Conservation (phyloP, 2,113 vertebrate species). For the Dicerorhinus sumatrensis region DNA sequence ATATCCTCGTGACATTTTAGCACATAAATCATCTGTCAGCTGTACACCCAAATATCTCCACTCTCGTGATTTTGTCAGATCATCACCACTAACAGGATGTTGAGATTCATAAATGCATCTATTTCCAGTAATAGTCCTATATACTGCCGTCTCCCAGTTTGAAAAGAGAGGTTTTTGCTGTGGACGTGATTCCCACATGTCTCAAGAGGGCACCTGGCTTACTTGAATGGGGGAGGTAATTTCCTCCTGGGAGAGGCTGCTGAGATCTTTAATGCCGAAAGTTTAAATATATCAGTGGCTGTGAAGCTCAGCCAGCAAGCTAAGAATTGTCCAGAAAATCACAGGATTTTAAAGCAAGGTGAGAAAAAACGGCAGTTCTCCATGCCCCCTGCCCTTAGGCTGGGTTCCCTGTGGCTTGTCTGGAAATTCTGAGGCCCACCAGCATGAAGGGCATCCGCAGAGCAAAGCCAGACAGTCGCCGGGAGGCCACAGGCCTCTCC, state of each 20-base stretch:
- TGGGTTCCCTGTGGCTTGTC: constrained; percentile 40
- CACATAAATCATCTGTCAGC: constrained; percentile 70
- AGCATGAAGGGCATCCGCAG: neutral
- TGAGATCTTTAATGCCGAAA: constrained; percentile 48
- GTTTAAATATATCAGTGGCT: constrained; percentile 71
- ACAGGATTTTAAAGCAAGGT: constrained; percentile 59
- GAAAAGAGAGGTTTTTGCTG: constrained; percentile 62
- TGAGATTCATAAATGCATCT: constrained; percentile 73
- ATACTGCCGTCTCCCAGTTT: constrained; percentile 25
- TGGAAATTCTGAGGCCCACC: neutral
- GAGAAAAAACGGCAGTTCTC: neutral
- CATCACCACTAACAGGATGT: constrained; percentile 67
- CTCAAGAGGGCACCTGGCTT: constrained; percentile 73
- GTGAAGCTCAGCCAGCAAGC: constrained; percentile 46
- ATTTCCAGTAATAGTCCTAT: constrained; percentile 59
- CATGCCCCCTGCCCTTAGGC: neutral
- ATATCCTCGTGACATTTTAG: neutral
- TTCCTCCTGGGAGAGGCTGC: constrained; percentile 66
- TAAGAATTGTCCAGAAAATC: constrained; percentile 70
- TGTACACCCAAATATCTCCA: constrained; percentile 70
- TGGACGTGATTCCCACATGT: neutral
- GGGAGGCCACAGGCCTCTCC: accelerated
- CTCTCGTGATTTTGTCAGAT: constrained; percentile 69
- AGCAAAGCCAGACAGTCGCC: neutral
- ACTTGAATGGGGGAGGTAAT: constrained; percentile 62